Evolutionary conservation across 2,797 vertebrate species (phyloP).

Genomic region (Microhierax caerulescens): DNA sequence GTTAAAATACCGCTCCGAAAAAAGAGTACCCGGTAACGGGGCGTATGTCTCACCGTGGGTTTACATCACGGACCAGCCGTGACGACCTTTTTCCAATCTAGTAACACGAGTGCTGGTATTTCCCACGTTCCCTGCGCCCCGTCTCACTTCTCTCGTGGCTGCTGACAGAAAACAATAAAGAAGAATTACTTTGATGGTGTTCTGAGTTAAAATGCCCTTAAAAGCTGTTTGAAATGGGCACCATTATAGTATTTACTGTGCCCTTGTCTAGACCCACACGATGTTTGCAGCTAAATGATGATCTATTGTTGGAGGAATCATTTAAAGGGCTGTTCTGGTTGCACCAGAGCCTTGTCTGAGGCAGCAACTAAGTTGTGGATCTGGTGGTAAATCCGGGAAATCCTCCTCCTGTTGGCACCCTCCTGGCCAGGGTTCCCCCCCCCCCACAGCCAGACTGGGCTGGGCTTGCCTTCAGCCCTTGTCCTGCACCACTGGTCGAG

Average conservation of each 20-base stretch:
- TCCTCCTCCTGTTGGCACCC: not conserved
- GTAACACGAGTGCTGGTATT: not conserved
- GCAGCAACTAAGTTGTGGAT: not conserved
- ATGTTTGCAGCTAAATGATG: not conserved
- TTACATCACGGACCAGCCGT: not conserved
- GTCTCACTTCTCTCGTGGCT: not conserved
- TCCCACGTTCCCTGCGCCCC: not conserved
- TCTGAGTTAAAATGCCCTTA: constrained; percentile 26
- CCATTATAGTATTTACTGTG: constrained; percentile 4
- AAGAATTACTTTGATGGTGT: constrained; percentile 25
- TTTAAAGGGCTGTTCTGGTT: not conserved
- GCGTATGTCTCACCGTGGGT: not conserved
- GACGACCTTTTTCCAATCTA: not conserved
- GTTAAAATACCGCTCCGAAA: not conserved
- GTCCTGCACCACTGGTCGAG: not conserved
- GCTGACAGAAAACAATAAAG: constrained; percentile 51
- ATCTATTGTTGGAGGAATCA: not conserved
- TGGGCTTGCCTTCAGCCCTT: not conserved
- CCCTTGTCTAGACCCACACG: not conserved
- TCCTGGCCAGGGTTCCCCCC: not conserved
- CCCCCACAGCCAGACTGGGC: not conserved
- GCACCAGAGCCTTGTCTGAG: not conserved
- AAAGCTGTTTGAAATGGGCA: constrained; percentile 27
- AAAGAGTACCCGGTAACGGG: not conserved
- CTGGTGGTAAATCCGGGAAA: not conserved